phyloP scores from a whole-genome alignment of 2,797 vertebrate species.

The Mycteria americana region DNA sequence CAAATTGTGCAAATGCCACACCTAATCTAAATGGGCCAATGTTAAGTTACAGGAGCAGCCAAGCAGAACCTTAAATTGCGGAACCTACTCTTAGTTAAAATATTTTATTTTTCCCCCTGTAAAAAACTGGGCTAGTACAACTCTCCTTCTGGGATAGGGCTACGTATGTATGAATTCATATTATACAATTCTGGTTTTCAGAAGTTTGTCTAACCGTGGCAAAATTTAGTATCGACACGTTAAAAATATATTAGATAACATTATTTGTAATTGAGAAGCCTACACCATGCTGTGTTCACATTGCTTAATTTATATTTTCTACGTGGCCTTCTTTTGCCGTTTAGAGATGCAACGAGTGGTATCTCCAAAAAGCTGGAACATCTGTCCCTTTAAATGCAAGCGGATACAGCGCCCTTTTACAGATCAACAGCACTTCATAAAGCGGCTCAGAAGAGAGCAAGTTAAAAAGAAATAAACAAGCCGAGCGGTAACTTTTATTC shows the following conservation, averaged over 20 bases:
- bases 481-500: background rate
- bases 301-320: background rate
- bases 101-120: background rate
- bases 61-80: background rate
- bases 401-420: background rate
- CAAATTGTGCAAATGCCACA: background rate
- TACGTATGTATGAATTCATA: fast-evolving
- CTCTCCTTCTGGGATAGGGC: background rate
- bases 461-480: too few species aligned
- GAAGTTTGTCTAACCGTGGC: background rate
- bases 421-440: background rate
- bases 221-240: fast-evolving
- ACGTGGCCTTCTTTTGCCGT: background rate
- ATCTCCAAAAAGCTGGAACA: background rate
- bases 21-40: background rate
- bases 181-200: background rate
- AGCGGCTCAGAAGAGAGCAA: background rate
- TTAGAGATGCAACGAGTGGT: background rate
- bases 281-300: too few species aligned
- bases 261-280: background rate
- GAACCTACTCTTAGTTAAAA: background rate
- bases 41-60: background rate
- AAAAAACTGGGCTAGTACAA: background rate
- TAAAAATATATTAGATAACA: background rate
- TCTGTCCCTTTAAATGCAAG: background rate